Evolutionary conservation across 2,888 invertebrate genomes (phyloP), one percentile per base, ranked within the genome.

Genomic region (Drosophila kambysellisi): DNA sequence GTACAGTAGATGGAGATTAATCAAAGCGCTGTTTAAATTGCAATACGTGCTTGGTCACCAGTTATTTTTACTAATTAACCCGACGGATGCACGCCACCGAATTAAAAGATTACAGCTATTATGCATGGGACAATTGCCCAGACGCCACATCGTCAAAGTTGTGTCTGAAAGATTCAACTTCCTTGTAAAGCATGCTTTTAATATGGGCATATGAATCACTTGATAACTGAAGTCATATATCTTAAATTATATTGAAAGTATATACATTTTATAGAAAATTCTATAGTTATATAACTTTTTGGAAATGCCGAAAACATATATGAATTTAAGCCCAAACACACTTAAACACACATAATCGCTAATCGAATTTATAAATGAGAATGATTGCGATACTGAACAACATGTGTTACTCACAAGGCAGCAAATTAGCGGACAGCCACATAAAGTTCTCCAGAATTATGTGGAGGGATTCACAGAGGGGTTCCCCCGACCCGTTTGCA

Each of bases 1-100:
- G 12, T 52, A 56, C 70, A 78, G 83, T 72, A 87, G 83, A 74
- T 83, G 84, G 76, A 87, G 82, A 84, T 81, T 84, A 81, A 87
- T 83, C 77, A 84, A 76, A 79, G 56, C 77, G 80, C 82, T 82
- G 75, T 82, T 84, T 77, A 80, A 83, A 79, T 83, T 83, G 82
- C 85, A 80, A 75, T 82, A 87, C 83, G 84, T 87, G 88, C 82
- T 83, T 66, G 84, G 84, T 84, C 76, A 83, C 61, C 77, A 74
- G 77, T 68, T 81, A 86, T 86, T 77, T 84, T 69, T 51, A 70
- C 83, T 79, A 83, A 87, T 84, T 87, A 84, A 88, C 82, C 79
- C 79, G 81, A 81, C 69, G 83, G 75, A 83, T 83, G 78, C 75
- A 81, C 71, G 81, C 73, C 73, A 83, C 54, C 59, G 56, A 66